Conservation (phyloP, 2,113 vertebrate species). For the Tor tambroides region DNA sequence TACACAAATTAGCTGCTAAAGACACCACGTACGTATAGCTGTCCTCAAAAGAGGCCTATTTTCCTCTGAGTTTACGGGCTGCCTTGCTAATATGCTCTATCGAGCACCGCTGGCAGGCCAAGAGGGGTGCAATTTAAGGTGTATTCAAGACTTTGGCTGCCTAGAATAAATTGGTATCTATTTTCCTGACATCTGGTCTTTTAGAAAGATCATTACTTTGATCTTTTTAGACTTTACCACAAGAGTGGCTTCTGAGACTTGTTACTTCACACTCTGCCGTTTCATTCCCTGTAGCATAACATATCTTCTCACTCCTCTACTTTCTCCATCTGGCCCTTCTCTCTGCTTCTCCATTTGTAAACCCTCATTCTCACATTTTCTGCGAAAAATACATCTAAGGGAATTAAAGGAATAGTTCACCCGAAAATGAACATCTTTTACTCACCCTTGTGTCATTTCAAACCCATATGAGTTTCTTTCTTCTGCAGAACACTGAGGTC, state of each 20-base stretch:
- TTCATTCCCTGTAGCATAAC: slow-evolving; percentile 35
- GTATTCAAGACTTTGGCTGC: slow-evolving; percentile 67
- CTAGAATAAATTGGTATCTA: slow-evolving; percentile 70
- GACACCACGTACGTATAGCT: slow-evolving; percentile 1
- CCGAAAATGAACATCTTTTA: too few relatives aligned
- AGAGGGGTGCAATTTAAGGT: slow-evolving; percentile 70
- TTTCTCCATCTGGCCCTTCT: slow-evolving; percentile 45
- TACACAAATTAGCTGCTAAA: slow-evolving; percentile 40
- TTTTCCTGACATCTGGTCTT: slow-evolving; percentile 72
- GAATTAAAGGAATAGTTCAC: neutral
- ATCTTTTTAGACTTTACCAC: slow-evolving; percentile 63
- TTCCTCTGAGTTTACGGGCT: slow-evolving; percentile 22
- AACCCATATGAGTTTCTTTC: too few relatives aligned
- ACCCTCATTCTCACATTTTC: slow-evolving; percentile 52
- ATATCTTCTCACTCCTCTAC: slow-evolving; percentile 23
- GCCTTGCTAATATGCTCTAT: slow-evolving; percentile 34
- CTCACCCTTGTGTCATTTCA: too few relatives aligned
- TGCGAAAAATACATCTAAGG: neutral
- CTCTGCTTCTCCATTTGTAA: slow-evolving; percentile 39
- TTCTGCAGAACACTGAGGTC: neutral
- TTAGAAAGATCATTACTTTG: slow-evolving; percentile 71
- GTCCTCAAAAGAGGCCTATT: slow-evolving; percentile 25
- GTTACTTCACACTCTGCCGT: neutral
- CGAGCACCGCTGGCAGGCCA: slow-evolving; percentile 41
- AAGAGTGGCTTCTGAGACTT: slow-evolving; percentile 40